Evolutionary conservation across 2,113 vertebrate species (phyloP), one percentile per base, ranked within the genome.

Genomic region (Barnardius zonarius): DNA sequence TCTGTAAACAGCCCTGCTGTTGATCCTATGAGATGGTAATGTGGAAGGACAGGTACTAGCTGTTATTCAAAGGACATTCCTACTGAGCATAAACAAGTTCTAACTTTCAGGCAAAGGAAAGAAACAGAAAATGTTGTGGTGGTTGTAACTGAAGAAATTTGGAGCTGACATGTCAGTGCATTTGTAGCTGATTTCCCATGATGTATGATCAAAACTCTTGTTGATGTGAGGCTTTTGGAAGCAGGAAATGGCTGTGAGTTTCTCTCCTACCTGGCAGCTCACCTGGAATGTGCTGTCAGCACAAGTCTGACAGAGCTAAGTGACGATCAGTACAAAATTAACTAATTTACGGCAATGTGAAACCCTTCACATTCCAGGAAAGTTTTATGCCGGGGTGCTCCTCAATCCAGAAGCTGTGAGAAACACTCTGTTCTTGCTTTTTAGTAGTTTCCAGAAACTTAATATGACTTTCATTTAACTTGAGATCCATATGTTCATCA

Each of bases 241-340:
- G 18, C 33, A 69, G 44, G 8, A 8, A 12, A 4, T 49, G 44
- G 41, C 72, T 54, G 46, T 5, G 46, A 25, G 48, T 31, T 59
- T 86, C 46, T 68, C 37, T 80, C 51, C 79, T 23, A 2, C 19
- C 35, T 48, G 35, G 22, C 52, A 79, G 48, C 46, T 85, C 39
- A n/a, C 28, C 28, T 37, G n/a, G 25, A 41, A 39, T 1, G 0
- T 8, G 23, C 55, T 91, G 44, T 48, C 44, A 68, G 27, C 28
- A 41, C 28, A 74, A 43, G 49, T 35, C 55, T 83, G 68, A 14
- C 67, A 63, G 39, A 77, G 49, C n/a, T 17, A 3, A n/a, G 9
- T 1, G 8, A 44, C 0, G 2, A 19, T 5, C 5, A 13, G 14
- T 37, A 66, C 19, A 17, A 9, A 9, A 27, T 49, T 59, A 62